phyloP scores from a whole-genome alignment of 2,797 vertebrate genomes.

The Varecia variegata region DNA sequence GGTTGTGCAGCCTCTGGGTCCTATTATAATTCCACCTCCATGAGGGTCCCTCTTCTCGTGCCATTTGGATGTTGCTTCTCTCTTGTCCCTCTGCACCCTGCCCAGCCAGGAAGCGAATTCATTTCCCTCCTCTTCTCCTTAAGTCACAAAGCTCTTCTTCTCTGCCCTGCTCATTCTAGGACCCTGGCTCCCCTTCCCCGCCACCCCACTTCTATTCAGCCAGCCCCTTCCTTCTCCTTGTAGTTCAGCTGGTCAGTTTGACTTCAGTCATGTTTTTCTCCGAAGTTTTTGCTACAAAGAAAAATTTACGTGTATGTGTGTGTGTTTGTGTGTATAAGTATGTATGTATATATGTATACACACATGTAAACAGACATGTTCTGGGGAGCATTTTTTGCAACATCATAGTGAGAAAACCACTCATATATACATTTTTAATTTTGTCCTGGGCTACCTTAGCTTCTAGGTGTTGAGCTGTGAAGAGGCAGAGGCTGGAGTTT shows the following conservation, averaged over 20 bases:
- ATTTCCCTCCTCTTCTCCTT: neutral
- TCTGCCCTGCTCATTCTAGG: neutral
- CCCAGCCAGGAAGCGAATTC: neutral
- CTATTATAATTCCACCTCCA: neutral
- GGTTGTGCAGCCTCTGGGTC: neutral
- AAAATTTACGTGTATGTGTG: neutral
- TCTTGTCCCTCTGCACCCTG: neutral
- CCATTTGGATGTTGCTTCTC: neutral
- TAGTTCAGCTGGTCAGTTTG: neutral
- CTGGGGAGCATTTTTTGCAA: neutral
- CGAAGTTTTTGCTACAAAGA: neutral
- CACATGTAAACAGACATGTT: neutral
- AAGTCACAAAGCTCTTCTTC: neutral
- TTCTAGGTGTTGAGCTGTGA: neutral
- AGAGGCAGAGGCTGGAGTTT: neutral
- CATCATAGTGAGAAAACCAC: neutral
- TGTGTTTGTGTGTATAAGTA: fast-evolving
- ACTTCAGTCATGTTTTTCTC: neutral
- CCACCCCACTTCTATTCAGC: neutral
- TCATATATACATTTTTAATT: neutral
- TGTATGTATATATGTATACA: no score
- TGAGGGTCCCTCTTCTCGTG: neutral
- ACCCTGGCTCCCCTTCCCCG: neutral
- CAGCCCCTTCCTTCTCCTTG: neutral
- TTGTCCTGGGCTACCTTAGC: neutral